These are phyloP conservation scores for Andricus grossulariae DNA, from an alignment of 1,140 invertebrate species.

Conservation along the genomic window DNA sequence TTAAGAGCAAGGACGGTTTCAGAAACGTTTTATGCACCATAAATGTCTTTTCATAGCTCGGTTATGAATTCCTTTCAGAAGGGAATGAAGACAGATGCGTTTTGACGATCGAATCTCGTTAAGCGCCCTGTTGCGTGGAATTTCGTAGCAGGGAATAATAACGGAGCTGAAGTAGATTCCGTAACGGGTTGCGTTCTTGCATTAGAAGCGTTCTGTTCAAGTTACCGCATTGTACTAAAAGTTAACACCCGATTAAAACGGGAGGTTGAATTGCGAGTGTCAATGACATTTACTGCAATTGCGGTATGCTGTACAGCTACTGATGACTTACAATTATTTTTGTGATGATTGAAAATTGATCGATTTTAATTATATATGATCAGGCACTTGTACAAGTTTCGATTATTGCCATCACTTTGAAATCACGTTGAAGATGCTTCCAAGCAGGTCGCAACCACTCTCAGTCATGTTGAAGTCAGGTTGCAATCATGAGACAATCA, in stretches of 20 bases:
- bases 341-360: background rate
- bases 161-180: background rate
- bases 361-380: background rate
- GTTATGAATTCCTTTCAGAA: constrained; percentile 19
- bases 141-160: constrained; percentile 14
- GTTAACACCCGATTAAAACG: background rate
- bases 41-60: background rate
- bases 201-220: background rate
- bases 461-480: too few species aligned
- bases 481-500: too few species aligned
- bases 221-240: constrained; percentile 1
- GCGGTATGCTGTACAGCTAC: background rate
- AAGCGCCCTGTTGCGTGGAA: constrained; percentile 14
- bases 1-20: background rate
- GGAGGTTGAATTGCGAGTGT: background rate
- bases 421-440: background rate
- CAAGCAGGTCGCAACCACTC: too few species aligned
- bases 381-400: background rate
- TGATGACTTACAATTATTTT: constrained; percentile 14
- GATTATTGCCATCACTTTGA: background rate
- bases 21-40: constrained; percentile 9
- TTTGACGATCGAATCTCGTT: constrained; percentile 24
- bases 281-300: constrained; percentile 7
- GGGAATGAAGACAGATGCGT: constrained; percentile 14
- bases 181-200: background rate